Percentiles rank a stretch among this genome's conserved stretches.
These are phyloP conservation scores for Mythimna pallens DNA, from an alignment of 2,888 invertebrate genomes.

Conservation along the genomic window DNA sequence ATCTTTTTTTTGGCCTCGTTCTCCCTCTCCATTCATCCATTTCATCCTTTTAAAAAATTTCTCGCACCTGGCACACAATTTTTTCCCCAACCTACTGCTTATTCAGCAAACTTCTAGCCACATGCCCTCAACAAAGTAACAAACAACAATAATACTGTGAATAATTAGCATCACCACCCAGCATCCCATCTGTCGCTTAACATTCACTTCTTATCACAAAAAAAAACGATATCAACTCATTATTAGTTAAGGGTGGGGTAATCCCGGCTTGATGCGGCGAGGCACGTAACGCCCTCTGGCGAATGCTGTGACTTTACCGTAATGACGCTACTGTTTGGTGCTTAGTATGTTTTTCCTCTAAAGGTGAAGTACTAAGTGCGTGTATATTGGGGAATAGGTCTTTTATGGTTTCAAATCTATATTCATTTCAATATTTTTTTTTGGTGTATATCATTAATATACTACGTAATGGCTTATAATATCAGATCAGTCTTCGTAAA, in stretches of 20 bases:
- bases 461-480: no score
- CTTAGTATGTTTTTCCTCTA: neutral
- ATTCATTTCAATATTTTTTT: no score
- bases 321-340: constrained; percentile 5
- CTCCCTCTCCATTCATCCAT: no score
- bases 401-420: no score
- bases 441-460: no score
- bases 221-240: constrained; percentile 57
- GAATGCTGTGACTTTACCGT: constrained; percentile 14
- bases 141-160: constrained; percentile 13
- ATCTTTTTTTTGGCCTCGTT: no score
- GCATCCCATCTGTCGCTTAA: constrained; percentile 45
- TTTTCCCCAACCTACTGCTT: neutral
- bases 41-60: neutral
- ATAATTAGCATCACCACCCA: constrained; percentile 36
- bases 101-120: constrained; percentile 9
- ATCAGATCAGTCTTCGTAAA: no score
- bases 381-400: no score
- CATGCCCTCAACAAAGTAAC: constrained; percentile 9
- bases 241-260: constrained; percentile 57
- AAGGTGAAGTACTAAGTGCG: neutral
- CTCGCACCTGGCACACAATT: neutral
- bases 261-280: constrained; percentile 49
- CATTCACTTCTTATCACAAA: constrained; percentile 44
- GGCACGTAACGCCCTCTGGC: constrained; percentile 58